Evolutionary conservation across 1,140 invertebrate genomes (phyloP).

Genomic region (Holcopasites calliopsidis): DNA sequence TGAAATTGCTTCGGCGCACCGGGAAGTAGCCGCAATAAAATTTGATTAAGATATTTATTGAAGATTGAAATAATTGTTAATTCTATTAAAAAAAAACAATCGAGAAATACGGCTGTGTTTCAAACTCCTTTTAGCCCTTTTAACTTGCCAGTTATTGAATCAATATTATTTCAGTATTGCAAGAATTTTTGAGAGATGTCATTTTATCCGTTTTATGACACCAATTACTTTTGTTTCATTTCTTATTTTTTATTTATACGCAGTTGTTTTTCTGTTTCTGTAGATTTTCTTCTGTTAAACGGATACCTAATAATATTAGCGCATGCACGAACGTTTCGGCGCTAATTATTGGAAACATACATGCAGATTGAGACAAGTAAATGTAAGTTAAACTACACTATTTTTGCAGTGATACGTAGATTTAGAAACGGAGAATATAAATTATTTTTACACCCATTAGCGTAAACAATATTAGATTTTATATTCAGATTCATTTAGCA

Average conservation of each 20-base stretch:
- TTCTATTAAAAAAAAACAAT: background rate
- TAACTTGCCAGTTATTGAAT: no score
- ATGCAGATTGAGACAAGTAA: no score
- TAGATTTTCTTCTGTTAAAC: slow-evolving; percentile 1
- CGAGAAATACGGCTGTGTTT: background rate
- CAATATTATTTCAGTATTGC: slow-evolving; percentile 1
- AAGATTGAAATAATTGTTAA: background rate
- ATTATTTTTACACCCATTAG: no score
- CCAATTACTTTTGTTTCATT: slow-evolving; percentile 19
- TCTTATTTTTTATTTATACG: background rate
- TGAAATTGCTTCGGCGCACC: slow-evolving; percentile 12
- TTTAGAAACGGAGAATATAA: no score
- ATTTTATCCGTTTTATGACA: slow-evolving; percentile 14
- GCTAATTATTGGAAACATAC: no score
- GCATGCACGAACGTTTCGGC: background rate
- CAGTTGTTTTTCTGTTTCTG: slow-evolving; percentile 1
- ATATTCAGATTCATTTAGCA: slow-evolving; percentile 11
- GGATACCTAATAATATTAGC: background rate
- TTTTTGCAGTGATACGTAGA: no score
- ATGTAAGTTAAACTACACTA: no score
- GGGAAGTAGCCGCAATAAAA: background rate
- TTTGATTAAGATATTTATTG: background rate
- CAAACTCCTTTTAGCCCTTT: background rate
- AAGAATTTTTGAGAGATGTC: slow-evolving; percentile 11
- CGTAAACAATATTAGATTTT: background rate